A percentile compares a stretch with the other conserved stretches of the same genome.
phyloP scores from a whole-genome alignment of 2,888 invertebrate genomes.

The Merodon equestris region DNA sequence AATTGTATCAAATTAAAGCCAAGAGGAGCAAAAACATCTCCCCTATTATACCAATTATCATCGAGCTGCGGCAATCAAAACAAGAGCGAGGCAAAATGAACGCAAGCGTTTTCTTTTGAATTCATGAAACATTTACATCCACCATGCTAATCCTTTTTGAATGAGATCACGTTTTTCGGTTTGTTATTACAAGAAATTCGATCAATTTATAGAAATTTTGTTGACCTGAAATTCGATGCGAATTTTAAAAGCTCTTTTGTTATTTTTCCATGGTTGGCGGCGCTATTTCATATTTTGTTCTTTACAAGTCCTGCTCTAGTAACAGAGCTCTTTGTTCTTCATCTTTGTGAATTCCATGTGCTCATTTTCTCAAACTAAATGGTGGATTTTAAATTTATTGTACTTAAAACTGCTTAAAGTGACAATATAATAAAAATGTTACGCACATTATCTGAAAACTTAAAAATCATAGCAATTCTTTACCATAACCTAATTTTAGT shows the following conservation, averaged over 20 bases:
- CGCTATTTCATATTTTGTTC: too few relatives aligned
- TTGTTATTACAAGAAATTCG: constrained; percentile 55
- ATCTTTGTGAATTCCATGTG: too few relatives aligned
- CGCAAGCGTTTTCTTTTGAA: constrained; percentile 26
- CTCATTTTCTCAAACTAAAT: too few relatives aligned
- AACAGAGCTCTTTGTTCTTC: background rate
- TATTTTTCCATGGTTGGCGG: constrained; percentile 17
- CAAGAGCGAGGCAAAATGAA: constrained; percentile 5
- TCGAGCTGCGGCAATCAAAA: constrained; percentile 15
- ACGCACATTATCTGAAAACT: too few relatives aligned
- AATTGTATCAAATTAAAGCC: constrained; percentile 58
- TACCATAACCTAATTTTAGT: too few relatives aligned
- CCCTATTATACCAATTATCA: constrained; percentile 56
- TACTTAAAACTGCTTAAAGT: too few relatives aligned
- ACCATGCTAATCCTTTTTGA: constrained; percentile 60
- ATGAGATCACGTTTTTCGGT: constrained; percentile 56
- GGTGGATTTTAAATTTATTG: too few relatives aligned
- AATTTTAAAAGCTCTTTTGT: constrained; percentile 59
- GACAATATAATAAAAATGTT: too few relatives aligned
- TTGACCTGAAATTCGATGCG: constrained; percentile 62
- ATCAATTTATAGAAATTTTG: constrained; percentile 52
- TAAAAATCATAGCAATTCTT: too few relatives aligned
- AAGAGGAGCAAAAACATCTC: constrained; percentile 48
- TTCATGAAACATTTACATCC: constrained; percentile 32
- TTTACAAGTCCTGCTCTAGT: background rate